Percentiles rank a stretch among this genome's conserved stretches.
phyloP scores from a whole-genome alignment of 2,113 vertebrate species.

The Mugil cephalus region DNA sequence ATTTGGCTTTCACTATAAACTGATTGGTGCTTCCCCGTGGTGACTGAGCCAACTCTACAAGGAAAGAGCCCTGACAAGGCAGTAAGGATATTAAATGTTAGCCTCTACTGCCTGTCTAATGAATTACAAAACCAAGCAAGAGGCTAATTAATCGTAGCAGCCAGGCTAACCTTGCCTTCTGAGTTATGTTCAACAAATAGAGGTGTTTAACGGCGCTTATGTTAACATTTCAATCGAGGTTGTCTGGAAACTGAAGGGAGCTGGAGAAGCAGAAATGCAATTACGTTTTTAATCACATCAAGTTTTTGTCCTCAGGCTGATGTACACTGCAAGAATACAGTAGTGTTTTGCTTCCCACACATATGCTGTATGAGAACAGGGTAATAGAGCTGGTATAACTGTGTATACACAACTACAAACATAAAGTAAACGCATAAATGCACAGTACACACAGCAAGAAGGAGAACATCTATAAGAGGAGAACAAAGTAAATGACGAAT shows the following conservation, averaged over 20 bases:
- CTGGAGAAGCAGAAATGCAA: conserved; percentile 9
- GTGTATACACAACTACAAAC: not conserved
- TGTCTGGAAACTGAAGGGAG: conserved; percentile 12
- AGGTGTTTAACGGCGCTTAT: conserved; percentile 20
- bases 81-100: conserved; percentile 48
- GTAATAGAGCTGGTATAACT: conserved; percentile 1
- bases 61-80: conserved; percentile 41
- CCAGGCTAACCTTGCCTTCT: conserved; percentile 1
- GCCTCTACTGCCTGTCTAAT: conserved; percentile 33
- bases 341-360: conserved; percentile 1
- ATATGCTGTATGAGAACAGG: not conserved
- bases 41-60: conserved; percentile 44
- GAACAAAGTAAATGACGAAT: conserved; percentile 20
- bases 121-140: conserved; percentile 42
- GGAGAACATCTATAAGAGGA: not conserved
- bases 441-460: not conserved
- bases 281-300: conserved; percentile 20
- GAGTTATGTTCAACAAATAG: conserved; percentile 36
- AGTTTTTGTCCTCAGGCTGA: conserved; percentile 36
- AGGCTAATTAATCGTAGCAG: conserved; percentile 34
- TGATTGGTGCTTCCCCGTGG: conserved; percentile 38
- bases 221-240: conserved; percentile 40
- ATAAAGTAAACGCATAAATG: conserved; percentile 18
- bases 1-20: conserved; percentile 53
- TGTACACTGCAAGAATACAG: conserved; percentile 23